These are phyloP conservation scores for Gobionotothen gibberifrons DNA, from an alignment of 2,797 vertebrate species.

Conservation along the genomic window DNA sequence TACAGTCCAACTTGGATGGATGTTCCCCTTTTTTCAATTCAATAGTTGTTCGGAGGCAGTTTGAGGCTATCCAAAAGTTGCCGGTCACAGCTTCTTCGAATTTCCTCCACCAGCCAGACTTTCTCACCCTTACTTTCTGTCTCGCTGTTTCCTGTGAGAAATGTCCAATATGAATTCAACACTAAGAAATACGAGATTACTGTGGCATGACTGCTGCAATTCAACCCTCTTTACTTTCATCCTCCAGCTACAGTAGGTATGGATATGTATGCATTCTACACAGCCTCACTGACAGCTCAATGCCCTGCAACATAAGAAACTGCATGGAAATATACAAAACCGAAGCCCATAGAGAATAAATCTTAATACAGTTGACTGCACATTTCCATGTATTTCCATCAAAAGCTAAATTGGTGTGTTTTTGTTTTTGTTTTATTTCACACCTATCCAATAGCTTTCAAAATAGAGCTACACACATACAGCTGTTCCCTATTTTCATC, in stretches of 20 bases:
- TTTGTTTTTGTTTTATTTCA: slow-evolving; percentile 2
- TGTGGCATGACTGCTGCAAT: slow-evolving; percentile 23
- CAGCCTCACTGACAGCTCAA: background rate
- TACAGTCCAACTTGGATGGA: slow-evolving; percentile 11
- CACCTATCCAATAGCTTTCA: slow-evolving; percentile 11
- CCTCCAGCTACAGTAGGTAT: slow-evolving; percentile 3
- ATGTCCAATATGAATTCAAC: slow-evolving; percentile 8
- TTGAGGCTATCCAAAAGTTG: slow-evolving; percentile 5
- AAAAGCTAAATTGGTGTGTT: background rate
- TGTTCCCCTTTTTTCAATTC: slow-evolving; percentile 25
- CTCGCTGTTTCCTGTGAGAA: slow-evolving; percentile 6
- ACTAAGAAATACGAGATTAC: background rate
- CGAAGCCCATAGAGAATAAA: background rate
- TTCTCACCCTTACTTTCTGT: slow-evolving; percentile 18
- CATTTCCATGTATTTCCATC: background rate
- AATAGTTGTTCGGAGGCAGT: slow-evolving; percentile 28
- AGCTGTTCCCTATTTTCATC: slow-evolving; percentile 13
- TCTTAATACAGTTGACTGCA: background rate
- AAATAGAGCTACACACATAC: background rate
- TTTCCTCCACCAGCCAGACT: slow-evolving; percentile 6
- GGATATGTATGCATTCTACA: slow-evolving; percentile 6
- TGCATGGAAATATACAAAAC: background rate
- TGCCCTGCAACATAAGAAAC: background rate
- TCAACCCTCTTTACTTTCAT: slow-evolving; percentile 6
- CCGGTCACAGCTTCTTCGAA: slow-evolving; percentile 27